Evolutionary conservation across 2,888 invertebrate genomes (phyloP), one percentile per base, ranked within the genome.

Genomic region (Catocala sponsa): DNA sequence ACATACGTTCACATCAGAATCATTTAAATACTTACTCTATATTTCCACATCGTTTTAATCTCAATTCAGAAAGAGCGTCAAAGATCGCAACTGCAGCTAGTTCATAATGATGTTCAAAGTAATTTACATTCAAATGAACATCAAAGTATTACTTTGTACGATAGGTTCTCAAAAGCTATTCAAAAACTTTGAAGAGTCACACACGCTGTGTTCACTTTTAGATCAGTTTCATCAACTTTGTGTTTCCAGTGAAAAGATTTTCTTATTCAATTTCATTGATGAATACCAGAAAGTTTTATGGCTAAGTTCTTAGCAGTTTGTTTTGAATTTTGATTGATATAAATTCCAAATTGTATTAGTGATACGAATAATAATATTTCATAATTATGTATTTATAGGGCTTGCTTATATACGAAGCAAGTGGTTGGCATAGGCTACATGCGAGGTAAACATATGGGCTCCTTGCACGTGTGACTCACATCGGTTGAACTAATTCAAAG

Each of bases 111-210:
- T 71, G 59, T 63, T 74, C 47, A 68, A 74, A 74, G 49, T 55
- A 54, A 62, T 64, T 56, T 59, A 61, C 52, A 74, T 62, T 65
- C 55, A 65, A 70, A 79, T 67, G 71, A 70, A 72, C 63, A 56
- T 72, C 60, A 65, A 59, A 71, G 58, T 66, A 35, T 11, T 49
- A 44, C 49, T 74, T 53, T 57, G 70, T 72, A 68, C 60, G 74
- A 74, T 71, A 63, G 74, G 71, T 76, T 74, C 76, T 76, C 73
- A 69, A 74, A 82, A 79, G 77, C 72, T 68, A 65, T 80, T 81
- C 50, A 55, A 55, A 74, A 79, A 70, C 78, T 79, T 76, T 65
- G 54, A 62, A 65, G 58, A 55, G 74, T 38, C 74, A 66, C 78
- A 77, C 78, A 79, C 68, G 76, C 72, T 72, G 74, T 80, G 70